phyloP scores from a whole-genome alignment of 2,113 vertebrate genomes.

The Elanus axillaris region DNA sequence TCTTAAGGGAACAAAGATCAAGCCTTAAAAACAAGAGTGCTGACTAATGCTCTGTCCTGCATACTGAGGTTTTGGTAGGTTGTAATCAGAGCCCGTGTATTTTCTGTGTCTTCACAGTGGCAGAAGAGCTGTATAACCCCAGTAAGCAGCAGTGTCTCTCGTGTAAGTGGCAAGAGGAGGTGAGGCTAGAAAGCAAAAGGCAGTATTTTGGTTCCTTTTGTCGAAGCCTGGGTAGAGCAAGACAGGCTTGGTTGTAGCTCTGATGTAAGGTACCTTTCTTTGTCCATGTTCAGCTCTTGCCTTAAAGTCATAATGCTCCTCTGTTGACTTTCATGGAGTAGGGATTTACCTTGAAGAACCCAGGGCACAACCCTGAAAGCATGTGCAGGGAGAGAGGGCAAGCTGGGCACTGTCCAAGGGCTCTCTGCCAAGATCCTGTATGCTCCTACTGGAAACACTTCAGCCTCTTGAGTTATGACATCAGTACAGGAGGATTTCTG shows the following conservation, averaged over 20 bases:
- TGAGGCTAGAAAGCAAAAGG: background rate
- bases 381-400: background rate
- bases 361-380: background rate
- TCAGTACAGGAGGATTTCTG: background rate
- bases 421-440: background rate
- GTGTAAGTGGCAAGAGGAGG: background rate
- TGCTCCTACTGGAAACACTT: background rate
- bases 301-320: background rate
- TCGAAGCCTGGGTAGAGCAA: background rate
- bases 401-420: background rate
- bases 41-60: background rate
- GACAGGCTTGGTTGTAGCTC: background rate
- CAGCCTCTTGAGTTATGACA: too few species aligned
- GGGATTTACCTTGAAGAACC: background rate
- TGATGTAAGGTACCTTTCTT: background rate
- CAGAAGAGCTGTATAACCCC: background rate
- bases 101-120: background rate
- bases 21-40: background rate
- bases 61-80: background rate
- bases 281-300: background rate
- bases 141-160: background rate
- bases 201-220: background rate
- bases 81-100: background rate
- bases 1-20: background rate
- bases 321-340: background rate